These are phyloP conservation scores for Cyanistes caeruleus DNA, from an alignment of 2,113 vertebrate genomes.

Conservation along the genomic window DNA sequence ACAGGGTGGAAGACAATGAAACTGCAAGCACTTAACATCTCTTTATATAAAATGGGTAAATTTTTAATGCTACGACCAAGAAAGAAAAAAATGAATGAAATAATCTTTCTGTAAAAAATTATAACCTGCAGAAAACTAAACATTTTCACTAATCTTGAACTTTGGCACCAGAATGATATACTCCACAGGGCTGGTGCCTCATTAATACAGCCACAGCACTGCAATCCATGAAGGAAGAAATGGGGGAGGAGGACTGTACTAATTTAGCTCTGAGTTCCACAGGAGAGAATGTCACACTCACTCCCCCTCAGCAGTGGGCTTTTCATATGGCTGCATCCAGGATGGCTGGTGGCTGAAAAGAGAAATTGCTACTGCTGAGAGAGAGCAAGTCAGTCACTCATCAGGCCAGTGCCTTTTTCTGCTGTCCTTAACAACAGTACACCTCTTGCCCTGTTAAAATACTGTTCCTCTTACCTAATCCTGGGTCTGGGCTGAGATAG, in stretches of 20 bases:
- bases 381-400: neutral
- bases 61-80: neutral
- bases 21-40: neutral
- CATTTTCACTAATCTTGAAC: neutral
- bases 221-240: neutral
- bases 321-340: slow-evolving; percentile 41
- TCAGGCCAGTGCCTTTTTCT: neutral
- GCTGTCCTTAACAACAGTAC: neutral
- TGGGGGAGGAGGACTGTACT: slow-evolving; percentile 25
- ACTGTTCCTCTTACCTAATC: neutral
- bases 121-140: neutral
- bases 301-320: slow-evolving; percentile 66
- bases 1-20: neutral
- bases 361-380: neutral
- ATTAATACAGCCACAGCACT: slow-evolving; percentile 8
- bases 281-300: slow-evolving; percentile 54
- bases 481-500: neutral
- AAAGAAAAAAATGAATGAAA: neutral
- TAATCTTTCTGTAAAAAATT: neutral
- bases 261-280: slow-evolving; percentile 50
- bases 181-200: neutral
- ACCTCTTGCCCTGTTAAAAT: neutral
- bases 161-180: neutral
- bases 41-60: neutral
- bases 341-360: slow-evolving; percentile 16